Percentiles rank a stretch among this genome's conserved stretches.
phyloP scores from a whole-genome alignment of 2,888 invertebrate species.

The Scrobipalpa atriplicella region DNA sequence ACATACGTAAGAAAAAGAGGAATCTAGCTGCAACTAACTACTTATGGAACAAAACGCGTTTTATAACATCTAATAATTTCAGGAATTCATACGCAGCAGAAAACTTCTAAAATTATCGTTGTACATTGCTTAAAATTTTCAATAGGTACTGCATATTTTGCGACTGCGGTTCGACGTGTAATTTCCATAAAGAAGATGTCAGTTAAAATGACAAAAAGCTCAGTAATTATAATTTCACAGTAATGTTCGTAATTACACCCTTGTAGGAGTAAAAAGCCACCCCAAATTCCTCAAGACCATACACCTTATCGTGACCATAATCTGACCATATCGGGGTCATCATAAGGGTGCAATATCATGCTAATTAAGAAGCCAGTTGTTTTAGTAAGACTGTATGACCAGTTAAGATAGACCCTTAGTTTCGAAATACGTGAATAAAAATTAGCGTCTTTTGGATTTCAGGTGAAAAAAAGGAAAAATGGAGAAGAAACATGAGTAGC shows the following conservation, averaged over 20 bases:
- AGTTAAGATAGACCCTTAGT: not conserved
- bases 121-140: too few species aligned
- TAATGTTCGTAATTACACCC: conserved; percentile 37
- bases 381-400: not conserved
- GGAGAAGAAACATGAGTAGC: too few species aligned
- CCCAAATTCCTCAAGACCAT: conserved; percentile 36
- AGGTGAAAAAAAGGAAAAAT: too few species aligned
- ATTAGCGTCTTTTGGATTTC: too few species aligned
- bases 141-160: too few species aligned
- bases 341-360: conserved; percentile 54
- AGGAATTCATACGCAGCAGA: too few species aligned
- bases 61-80: too few species aligned
- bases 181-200: not conserved
- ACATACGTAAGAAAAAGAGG: too few species aligned
- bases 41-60: too few species aligned
- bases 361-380: conserved; percentile 48
- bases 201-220: not conserved
- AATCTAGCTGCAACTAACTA: too few species aligned
- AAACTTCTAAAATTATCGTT: too few species aligned
- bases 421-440: not conserved
- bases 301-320: conserved; percentile 32
- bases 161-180: not conserved
- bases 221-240: conserved; percentile 59
- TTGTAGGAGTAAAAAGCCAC: conserved; percentile 32
- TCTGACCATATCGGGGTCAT: conserved; percentile 28